Conservation (phyloP, 1,140 invertebrate genomes). For the Fopius arisanus region DNA sequence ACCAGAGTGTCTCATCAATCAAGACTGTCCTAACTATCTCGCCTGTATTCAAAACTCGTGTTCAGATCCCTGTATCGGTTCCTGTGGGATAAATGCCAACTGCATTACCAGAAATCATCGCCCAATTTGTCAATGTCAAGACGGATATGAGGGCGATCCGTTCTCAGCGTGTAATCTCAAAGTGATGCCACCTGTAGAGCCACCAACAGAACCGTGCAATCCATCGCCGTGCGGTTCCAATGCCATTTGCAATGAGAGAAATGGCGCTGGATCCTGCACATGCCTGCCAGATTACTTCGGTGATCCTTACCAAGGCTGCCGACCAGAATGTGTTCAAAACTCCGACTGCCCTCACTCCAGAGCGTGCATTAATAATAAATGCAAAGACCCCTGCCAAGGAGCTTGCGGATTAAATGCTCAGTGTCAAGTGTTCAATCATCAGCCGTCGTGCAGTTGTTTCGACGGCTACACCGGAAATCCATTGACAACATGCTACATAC, state of each 20-base stretch:
- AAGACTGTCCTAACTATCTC: slow-evolving; percentile 80
- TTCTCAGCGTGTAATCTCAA: slow-evolving; percentile 77
- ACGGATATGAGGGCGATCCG: slow-evolving; percentile 83
- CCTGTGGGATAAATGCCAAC: slow-evolving; percentile 83
- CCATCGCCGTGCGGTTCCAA: slow-evolving; percentile 85
- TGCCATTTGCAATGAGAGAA: slow-evolving; percentile 79
- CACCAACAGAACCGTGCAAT: slow-evolving; percentile 72
- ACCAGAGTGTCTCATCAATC: slow-evolving; percentile 79
- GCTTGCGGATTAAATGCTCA: slow-evolving; percentile 82
- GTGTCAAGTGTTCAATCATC: slow-evolving; percentile 84
- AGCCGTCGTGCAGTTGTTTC: slow-evolving; percentile 80
- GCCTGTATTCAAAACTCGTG: slow-evolving; percentile 82
- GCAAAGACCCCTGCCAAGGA: slow-evolving; percentile 80
- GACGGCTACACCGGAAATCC: slow-evolving; percentile 80
- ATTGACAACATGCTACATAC: slow-evolving; percentile 74
- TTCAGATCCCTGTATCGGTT: slow-evolving; percentile 81
- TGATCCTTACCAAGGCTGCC: slow-evolving; percentile 82
- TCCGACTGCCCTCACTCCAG: slow-evolving; percentile 76
- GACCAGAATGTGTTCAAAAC: slow-evolving; percentile 84
- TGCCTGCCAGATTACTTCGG: slow-evolving; percentile 83
- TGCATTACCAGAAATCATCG: slow-evolving; percentile 81
- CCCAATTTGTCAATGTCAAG: slow-evolving; percentile 78
- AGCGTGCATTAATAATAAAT: slow-evolving; percentile 85
- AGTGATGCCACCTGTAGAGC: slow-evolving; percentile 64
- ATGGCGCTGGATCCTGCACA: slow-evolving; percentile 80